Evolutionary conservation across 2,113 vertebrate genomes (phyloP).

Genomic region (Fukomys damarensis): DNA sequence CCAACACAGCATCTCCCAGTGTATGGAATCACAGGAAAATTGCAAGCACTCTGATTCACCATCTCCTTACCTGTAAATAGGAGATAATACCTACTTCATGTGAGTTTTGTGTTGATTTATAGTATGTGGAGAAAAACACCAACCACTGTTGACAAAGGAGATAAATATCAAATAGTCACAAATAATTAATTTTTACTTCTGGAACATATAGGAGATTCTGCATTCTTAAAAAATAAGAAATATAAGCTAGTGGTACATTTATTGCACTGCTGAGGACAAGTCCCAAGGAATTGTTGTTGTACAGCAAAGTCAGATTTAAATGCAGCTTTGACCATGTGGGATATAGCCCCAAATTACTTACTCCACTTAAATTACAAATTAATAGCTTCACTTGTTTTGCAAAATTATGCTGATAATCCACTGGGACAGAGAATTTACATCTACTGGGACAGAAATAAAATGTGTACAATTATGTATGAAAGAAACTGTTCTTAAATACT

Average conservation of each 20-base stretch:
- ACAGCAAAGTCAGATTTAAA: not conserved
- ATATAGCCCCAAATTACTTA: not conserved
- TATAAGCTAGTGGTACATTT: not conserved
- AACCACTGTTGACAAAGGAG: not conserved
- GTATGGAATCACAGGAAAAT: not conserved
- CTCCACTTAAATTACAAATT: slow-evolving; percentile 40
- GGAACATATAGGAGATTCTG: not conserved
- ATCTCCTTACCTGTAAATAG: not conserved
- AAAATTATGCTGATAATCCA: slow-evolving; percentile 25
- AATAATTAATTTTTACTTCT: slow-evolving; percentile 1
- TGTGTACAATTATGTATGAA: not conserved
- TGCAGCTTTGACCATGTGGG: not conserved
- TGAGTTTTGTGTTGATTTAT: not conserved
- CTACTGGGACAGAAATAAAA: not conserved
- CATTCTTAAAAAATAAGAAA: not conserved
- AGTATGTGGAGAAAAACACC: not conserved
- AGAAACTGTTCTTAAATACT: not conserved
- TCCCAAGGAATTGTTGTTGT: not conserved
- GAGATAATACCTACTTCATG: not conserved
- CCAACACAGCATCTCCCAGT: not conserved
- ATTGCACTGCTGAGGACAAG: not conserved
- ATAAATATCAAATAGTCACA: not conserved
- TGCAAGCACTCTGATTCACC: not conserved
- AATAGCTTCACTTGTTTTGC: slow-evolving; percentile 35
- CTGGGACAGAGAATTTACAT: slow-evolving; percentile 38